Conservation (phyloP, 2,888 invertebrate genomes). For the Habroteleia sp. region DNA sequence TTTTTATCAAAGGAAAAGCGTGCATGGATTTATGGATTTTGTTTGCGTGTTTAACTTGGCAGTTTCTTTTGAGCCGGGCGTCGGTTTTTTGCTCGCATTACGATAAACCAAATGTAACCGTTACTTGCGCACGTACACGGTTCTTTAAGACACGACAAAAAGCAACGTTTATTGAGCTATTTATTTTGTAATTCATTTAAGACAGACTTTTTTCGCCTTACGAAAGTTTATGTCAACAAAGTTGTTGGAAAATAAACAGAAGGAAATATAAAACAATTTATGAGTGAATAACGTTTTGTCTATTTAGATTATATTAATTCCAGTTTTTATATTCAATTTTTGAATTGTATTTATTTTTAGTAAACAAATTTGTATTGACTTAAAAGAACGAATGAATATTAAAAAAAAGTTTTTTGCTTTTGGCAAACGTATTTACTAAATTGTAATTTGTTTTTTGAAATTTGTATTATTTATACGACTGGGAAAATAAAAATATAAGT, state of each 20-base stretch:
- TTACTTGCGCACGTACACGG: background rate
- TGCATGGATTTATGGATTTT: conserved; percentile 1
- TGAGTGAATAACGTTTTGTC: conserved; percentile 5
- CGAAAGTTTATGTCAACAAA: conserved; percentile 20
- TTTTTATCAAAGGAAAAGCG: conserved; percentile 20
- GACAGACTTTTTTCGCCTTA: background rate
- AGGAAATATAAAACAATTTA: background rate
- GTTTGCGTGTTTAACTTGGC: conserved; percentile 11
- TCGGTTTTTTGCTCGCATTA: background rate
- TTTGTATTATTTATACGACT: too few relatives aligned
- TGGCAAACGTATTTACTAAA: too few relatives aligned
- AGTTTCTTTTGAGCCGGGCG: conserved; percentile 1
- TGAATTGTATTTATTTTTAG: too few relatives aligned
- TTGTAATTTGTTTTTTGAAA: too few relatives aligned
- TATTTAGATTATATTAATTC: too few relatives aligned
- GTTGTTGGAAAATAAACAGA: conserved; percentile 4
- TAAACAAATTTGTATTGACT: too few relatives aligned
- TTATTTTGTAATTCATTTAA: conserved; percentile 1
- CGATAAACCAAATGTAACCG: conserved; percentile 18
- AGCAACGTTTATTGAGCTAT: background rate
- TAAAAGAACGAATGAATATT: too few relatives aligned
- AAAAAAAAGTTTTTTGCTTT: too few relatives aligned
- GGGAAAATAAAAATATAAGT: too few relatives aligned
- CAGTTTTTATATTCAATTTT: conserved; percentile 1
- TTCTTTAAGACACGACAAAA: background rate